Evolutionary conservation across 1,140 invertebrate species (phyloP).

Genomic region (Chlorops oryzae): DNA sequence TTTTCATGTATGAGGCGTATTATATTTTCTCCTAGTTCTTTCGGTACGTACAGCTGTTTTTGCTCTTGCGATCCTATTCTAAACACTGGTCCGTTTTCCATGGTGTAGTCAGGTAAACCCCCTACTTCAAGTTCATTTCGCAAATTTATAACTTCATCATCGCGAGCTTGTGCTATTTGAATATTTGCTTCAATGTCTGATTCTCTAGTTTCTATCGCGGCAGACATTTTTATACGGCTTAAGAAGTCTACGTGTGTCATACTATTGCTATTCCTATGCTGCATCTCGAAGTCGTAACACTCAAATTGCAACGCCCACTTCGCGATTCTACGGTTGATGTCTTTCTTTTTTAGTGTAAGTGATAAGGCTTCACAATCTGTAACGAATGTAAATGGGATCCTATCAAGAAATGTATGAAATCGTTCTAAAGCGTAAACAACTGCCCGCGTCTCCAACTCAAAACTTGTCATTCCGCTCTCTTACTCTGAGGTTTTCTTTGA

Average conservation of each 20-base stretch:
- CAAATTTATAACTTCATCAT: too few relatives aligned
- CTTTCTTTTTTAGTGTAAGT: constrained; percentile 22
- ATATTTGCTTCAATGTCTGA: too few relatives aligned
- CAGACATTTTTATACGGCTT: too few relatives aligned
- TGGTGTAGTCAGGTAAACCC: too few relatives aligned
- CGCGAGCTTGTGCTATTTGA: too few relatives aligned
- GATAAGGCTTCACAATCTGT: constrained; percentile 28
- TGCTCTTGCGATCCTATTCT: too few relatives aligned
- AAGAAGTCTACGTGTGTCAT: background rate
- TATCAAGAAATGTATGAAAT: constrained; percentile 37
- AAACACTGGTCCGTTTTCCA: too few relatives aligned
- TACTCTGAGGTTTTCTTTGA: constrained; percentile 32
- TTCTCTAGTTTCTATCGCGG: too few relatives aligned
- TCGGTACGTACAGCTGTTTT: background rate
- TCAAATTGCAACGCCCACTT: constrained; percentile 18
- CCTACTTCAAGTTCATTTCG: too few relatives aligned
- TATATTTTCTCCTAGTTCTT: background rate
- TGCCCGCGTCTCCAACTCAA: constrained; percentile 48
- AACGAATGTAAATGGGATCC: constrained; percentile 39
- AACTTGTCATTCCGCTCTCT: constrained; percentile 46
- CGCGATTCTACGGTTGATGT: constrained; percentile 22
- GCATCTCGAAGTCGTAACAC: background rate
- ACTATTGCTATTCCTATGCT: background rate
- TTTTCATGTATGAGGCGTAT: background rate
- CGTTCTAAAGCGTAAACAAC: constrained; percentile 43